Percentiles rank a stretch among this genome's conserved stretches.
These are phyloP conservation scores for Yponomeuta malinellus DNA, from an alignment of 2,888 invertebrate species.

Conservation along the genomic window DNA sequence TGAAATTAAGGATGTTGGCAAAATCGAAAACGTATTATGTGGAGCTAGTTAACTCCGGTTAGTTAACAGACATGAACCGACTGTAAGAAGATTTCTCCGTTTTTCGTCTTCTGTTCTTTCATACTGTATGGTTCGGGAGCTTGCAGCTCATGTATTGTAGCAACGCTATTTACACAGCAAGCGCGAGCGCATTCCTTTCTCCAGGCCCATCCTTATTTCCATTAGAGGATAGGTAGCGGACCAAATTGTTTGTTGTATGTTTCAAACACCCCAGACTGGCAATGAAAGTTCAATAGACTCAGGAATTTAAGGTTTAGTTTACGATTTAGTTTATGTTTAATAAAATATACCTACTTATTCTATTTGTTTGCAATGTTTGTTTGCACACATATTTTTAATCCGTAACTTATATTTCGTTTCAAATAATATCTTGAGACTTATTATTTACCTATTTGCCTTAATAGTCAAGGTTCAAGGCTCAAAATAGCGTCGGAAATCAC, in stretches of 20 bases:
- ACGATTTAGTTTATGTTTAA: too few species aligned
- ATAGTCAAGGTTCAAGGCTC: background rate
- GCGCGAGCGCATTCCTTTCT: constrained; percentile 31
- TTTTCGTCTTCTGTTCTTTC: background rate
- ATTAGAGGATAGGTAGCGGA: background rate
- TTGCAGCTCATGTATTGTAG: constrained; percentile 2
- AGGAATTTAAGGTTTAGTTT: too few species aligned
- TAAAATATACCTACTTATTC: too few species aligned
- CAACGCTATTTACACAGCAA: constrained; percentile 15
- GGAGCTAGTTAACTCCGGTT: too few species aligned
- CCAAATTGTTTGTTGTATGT: background rate
- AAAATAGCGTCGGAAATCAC: background rate
- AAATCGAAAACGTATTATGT: too few species aligned
- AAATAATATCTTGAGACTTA: background rate
- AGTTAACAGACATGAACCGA: background rate
- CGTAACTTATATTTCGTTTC: too few species aligned
- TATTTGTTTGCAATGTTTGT: too few species aligned
- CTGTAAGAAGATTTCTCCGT: background rate
- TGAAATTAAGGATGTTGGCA: too few species aligned
- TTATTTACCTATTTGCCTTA: background rate
- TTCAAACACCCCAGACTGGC: background rate
- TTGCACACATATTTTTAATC: too few species aligned
- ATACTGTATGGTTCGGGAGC: background rate
- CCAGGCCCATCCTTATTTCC: background rate
- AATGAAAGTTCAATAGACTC: too few species aligned